phyloP scores from a whole-genome alignment of 2,113 vertebrate genomes.

The Dromiciops gliroides region DNA sequence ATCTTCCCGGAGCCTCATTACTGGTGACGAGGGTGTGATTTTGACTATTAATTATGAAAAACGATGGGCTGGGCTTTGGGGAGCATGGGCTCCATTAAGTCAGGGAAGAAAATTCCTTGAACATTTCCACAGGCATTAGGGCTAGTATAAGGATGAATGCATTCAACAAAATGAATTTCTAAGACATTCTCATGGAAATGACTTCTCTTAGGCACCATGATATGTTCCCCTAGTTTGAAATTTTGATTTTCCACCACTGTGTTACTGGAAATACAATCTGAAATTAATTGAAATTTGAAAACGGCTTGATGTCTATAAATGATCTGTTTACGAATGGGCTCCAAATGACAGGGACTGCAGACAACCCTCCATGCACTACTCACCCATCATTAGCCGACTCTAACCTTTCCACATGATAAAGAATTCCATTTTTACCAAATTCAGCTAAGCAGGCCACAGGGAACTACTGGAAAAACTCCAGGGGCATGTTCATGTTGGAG shows the following conservation, averaged over 20 bases:
- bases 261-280: constrained; percentile 44
- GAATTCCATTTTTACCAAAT: constrained; percentile 15
- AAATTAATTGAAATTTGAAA: constrained; percentile 60
- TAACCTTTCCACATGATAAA: constrained; percentile 41
- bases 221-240: constrained; percentile 36
- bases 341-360: constrained; percentile 21
- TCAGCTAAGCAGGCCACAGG: constrained; percentile 22
- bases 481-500: not conserved
- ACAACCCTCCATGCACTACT: not conserved
- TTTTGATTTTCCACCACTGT: constrained; percentile 46
- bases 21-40: constrained; percentile 43
- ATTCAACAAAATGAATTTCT: constrained; percentile 57
- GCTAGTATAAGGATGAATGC: constrained; percentile 35
- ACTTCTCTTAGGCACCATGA: constrained; percentile 48
- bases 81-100: constrained; percentile 65
- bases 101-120: constrained; percentile 55
- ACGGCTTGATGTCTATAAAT: constrained; percentile 26
- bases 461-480: not conserved
- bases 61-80: constrained; percentile 57
- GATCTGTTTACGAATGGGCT: constrained; percentile 12
- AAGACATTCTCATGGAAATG: constrained; percentile 61
- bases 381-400: constrained; percentile 22
- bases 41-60: constrained; percentile 68
- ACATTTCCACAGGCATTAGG: constrained; percentile 39
- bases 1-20: constrained; percentile 53